Percentiles rank a stretch among this genome's conserved stretches.
phyloP scores from a whole-genome alignment of 2,888 invertebrate species.

The Cephus sareptanus region DNA sequence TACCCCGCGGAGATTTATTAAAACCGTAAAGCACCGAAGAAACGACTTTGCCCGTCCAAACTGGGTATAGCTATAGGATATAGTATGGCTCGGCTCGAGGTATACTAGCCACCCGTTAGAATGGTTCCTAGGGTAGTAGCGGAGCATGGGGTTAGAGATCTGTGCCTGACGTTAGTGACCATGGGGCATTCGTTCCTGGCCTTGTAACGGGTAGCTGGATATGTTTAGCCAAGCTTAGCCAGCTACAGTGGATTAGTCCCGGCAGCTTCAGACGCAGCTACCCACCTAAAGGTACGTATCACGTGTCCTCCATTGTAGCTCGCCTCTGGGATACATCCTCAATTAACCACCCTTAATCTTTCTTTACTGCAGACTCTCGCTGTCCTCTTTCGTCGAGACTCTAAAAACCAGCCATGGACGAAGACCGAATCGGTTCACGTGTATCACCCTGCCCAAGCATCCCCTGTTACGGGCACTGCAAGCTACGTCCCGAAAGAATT shows the following conservation, averaged over 20 bases:
- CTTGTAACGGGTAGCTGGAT: background rate
- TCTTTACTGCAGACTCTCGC: slow-evolving; percentile 30
- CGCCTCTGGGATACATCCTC: slow-evolving; percentile 24
- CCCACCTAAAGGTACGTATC: background rate
- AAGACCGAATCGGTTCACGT: background rate
- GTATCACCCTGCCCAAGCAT: background rate
- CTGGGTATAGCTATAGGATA: background rate
- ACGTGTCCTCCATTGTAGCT: slow-evolving; percentile 31
- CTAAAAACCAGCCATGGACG: background rate
- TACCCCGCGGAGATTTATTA: slow-evolving; percentile 63
- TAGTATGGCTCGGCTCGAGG: background rate
- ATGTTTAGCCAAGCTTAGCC: slow-evolving; percentile 52
- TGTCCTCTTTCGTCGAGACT: background rate
- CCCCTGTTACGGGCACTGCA: background rate
- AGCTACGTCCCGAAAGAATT: background rate
- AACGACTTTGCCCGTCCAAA: slow-evolving; percentile 51
- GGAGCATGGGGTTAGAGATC: slow-evolving; percentile 15
- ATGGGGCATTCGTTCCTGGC: slow-evolving; percentile 37
- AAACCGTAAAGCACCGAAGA: slow-evolving; percentile 62
- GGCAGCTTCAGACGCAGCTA: slow-evolving; percentile 11
- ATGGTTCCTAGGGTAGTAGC: background rate
- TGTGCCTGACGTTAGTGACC: slow-evolving; percentile 58
- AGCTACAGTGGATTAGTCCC: slow-evolving; percentile 44
- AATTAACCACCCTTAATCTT: slow-evolving; percentile 36
- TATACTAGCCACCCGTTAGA: background rate